These are phyloP conservation scores for Paradisaea rubra DNA, from an alignment of 2,113 vertebrate genomes.

Conservation along the genomic window DNA sequence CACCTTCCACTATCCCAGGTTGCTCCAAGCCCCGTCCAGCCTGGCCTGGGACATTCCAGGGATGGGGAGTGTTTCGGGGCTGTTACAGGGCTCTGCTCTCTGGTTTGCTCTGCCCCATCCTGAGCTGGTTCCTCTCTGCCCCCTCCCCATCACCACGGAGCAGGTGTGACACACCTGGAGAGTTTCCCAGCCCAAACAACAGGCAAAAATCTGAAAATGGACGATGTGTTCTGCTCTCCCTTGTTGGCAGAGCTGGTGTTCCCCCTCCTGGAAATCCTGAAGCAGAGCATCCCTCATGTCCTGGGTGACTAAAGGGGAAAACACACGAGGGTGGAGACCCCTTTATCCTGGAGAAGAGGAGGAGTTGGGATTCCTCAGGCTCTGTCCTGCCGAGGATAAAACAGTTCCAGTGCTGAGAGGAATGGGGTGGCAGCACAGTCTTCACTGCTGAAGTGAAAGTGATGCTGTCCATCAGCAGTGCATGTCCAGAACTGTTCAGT, in stretches of 20 bases:
- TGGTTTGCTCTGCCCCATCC: background rate
- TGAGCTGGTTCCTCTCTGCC: background rate
- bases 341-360: background rate
- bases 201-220: accelerated
- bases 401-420: background rate
- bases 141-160: accelerated
- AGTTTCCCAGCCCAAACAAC: accelerated
- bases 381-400: background rate
- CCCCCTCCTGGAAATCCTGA: background rate
- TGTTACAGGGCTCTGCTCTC: accelerated
- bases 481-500: accelerated
- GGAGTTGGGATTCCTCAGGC: background rate
- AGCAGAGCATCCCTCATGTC: background rate
- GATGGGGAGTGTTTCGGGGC: accelerated
- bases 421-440: accelerated
- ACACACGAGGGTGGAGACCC: accelerated
- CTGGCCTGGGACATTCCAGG: background rate
- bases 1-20: accelerated
- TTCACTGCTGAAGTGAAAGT: background rate
- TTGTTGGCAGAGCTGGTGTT: background rate
- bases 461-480: accelerated
- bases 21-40: background rate
- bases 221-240: background rate
- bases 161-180: too few species aligned
- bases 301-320: background rate